Conservation (phyloP, 2,113 vertebrate species). For the Aplodontia rufa region DNA sequence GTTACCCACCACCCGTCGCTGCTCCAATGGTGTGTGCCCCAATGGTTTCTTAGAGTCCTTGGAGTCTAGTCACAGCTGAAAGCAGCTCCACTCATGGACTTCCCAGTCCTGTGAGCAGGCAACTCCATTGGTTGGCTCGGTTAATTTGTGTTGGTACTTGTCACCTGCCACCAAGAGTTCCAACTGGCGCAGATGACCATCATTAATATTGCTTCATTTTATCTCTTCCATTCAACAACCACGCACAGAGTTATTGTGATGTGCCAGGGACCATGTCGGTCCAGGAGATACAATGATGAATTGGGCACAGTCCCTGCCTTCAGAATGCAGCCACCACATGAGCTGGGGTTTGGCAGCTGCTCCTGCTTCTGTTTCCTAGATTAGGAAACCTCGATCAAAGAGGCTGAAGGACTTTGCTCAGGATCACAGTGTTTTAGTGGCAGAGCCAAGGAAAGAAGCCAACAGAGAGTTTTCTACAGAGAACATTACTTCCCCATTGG, state of each 20-base stretch:
- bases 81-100: neutral
- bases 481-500: neutral
- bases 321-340: neutral
- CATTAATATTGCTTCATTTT: neutral
- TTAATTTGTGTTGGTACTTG: neutral
- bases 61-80: neutral
- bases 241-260: neutral
- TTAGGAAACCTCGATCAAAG: neutral
- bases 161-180: neutral
- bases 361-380: neutral
- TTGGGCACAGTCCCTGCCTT: neutral
- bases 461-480: slow-evolving; percentile 47
- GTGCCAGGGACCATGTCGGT: neutral
- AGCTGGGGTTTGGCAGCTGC: neutral
- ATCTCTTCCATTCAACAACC: neutral
- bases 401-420: slow-evolving; percentile 32
- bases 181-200: neutral
- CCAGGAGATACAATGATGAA: neutral
- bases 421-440: neutral
- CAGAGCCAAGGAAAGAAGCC: slow-evolving; percentile 34
- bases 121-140: neutral
- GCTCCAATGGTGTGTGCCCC: neutral
- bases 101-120: neutral
- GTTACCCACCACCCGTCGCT: too few relatives aligned
- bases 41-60: neutral